A percentile compares a stretch with the other conserved stretches of the same genome.
Evolutionary conservation across 2,888 invertebrate genomes (phyloP).

Genomic region (Rhamnusium bicolor): DNA sequence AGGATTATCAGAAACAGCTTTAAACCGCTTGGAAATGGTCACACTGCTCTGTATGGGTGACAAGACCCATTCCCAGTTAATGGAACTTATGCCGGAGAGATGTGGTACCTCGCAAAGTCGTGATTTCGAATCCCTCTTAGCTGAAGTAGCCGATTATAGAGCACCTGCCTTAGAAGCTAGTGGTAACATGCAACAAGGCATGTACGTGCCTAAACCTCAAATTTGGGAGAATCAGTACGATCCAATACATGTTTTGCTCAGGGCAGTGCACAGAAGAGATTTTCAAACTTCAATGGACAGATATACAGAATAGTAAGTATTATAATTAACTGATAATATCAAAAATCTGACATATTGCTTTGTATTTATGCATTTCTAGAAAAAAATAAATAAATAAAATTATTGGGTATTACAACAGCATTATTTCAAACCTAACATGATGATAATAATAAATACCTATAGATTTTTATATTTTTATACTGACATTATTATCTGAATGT

Average conservation of each 20-base stretch:
- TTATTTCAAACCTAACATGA: no score
- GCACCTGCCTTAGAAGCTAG: conserved; percentile 90
- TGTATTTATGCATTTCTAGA: no score
- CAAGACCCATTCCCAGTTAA: conserved; percentile 95
- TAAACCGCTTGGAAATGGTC: conserved; percentile 90
- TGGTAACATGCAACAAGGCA: conserved; percentile 84
- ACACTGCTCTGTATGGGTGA: conserved; percentile 94
- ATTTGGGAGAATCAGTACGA: conserved; percentile 94
- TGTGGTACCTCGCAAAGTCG: conserved; percentile 93
- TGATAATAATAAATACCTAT: no score
- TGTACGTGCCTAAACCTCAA: conserved; percentile 87
- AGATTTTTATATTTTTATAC: no score
- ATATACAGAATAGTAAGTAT: conserved; percentile 88
- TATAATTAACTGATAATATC: background rate
- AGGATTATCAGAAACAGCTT: conserved; percentile 77
- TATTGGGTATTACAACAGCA: no score
- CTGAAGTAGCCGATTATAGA: conserved; percentile 77
- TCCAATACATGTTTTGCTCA: conserved; percentile 91
- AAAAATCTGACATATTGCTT: no score
- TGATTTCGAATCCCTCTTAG: conserved; percentile 89
- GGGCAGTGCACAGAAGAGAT: conserved; percentile 93
- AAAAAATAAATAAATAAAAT: no score
- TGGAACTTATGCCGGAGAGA: conserved; percentile 96
- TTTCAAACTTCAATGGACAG: conserved; percentile 96
- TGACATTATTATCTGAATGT: no score